phyloP scores from a whole-genome alignment of 2,113 vertebrate species.

The Pelobates fuscus region DNA sequence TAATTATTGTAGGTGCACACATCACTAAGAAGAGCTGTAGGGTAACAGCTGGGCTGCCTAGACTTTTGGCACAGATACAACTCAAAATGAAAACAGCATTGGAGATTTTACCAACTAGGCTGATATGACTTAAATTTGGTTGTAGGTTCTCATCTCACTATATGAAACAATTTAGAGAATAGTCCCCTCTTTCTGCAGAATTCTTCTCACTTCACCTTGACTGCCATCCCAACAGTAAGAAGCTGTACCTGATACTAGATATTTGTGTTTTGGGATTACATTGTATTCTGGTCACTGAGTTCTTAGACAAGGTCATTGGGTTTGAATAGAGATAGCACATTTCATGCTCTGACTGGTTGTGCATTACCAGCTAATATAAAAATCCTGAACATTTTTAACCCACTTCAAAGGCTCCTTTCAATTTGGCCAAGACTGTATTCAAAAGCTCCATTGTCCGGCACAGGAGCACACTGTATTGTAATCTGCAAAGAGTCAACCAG shows the following conservation, averaged over 20 bases:
- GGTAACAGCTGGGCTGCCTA: no score
- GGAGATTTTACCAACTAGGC: no score
- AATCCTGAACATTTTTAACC: constrained; percentile 31
- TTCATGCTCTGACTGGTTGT: constrained; percentile 3
- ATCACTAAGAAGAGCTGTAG: no score
- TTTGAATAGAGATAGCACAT: constrained; percentile 22
- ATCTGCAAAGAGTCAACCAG: constrained; percentile 1
- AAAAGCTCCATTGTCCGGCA: constrained; percentile 42
- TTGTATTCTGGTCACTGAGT: constrained; percentile 33
- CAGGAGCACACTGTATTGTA: constrained; percentile 23
- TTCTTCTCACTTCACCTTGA: no score
- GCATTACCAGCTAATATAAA: constrained; percentile 35
- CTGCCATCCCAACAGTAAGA: no score
- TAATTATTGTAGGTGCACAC: no score
- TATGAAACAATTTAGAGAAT: no score
- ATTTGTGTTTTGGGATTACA: constrained; percentile 3
- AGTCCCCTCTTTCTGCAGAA: no score
- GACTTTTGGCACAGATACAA: no score
- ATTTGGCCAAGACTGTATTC: constrained; percentile 13
- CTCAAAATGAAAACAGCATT: no score
- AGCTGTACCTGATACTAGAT: neutral
- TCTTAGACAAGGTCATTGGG: constrained; percentile 26
- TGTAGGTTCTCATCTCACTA: no score
- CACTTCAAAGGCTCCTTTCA: constrained; percentile 43
- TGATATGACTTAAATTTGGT: no score